Percentiles rank a stretch among this genome's conserved stretches.
These are phyloP conservation scores for Mobula hypostoma DNA, from an alignment of 2,113 vertebrate species.

Conservation along the genomic window DNA sequence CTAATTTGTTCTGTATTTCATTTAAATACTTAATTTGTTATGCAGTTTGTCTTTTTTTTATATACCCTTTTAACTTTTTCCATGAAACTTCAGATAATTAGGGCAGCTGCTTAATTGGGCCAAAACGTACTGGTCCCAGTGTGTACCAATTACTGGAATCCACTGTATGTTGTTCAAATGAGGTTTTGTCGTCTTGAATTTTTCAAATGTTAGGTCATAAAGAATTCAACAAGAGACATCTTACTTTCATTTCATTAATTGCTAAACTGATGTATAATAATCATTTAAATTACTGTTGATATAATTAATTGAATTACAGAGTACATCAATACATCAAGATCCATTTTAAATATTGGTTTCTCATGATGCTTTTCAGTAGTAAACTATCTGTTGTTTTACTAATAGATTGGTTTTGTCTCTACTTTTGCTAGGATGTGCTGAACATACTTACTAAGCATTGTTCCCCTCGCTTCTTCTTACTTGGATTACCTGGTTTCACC, in stretches of 20 bases:
- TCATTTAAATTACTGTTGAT: neutral
- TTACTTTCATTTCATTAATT: neutral
- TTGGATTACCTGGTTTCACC: constrained; percentile 87
- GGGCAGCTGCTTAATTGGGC: too few species aligned
- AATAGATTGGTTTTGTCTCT: neutral
- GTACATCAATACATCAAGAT: neutral
- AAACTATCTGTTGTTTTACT: neutral
- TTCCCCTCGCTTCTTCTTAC: constrained; percentile 85
- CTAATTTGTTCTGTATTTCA: too few species aligned
- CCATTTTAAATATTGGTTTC: neutral
- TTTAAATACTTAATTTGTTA: too few species aligned
- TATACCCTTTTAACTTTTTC: too few species aligned
- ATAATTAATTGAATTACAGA: neutral
- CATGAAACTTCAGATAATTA: too few species aligned
- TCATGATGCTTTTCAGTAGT: neutral
- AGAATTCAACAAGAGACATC: neutral
- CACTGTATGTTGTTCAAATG: neutral
- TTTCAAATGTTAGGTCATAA: neutral
- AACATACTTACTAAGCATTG: constrained; percentile 84
- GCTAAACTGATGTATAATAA: neutral
- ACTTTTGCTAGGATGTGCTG: constrained; percentile 71
- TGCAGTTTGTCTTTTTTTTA: too few species aligned
- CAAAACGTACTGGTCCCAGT: too few species aligned
- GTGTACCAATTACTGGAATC: too few species aligned
- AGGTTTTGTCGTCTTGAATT: neutral